Conservation (phyloP, 2,113 vertebrate genomes). For the Lathamus discolor region DNA sequence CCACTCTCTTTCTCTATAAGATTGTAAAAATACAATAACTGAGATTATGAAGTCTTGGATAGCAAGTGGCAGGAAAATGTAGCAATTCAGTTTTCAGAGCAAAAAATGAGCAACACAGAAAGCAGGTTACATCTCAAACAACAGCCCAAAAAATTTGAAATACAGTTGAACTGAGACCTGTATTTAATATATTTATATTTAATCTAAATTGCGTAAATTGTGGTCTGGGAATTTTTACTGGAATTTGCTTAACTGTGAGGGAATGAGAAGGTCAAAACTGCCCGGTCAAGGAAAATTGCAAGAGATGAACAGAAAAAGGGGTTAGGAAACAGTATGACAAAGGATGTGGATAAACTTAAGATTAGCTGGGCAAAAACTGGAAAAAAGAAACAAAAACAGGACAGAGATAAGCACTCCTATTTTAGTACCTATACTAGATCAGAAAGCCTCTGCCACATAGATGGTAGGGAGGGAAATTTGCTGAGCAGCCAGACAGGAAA, state of each 20-base stretch:
- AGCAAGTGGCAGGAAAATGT: neutral
- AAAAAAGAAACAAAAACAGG: neutral
- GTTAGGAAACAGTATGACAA: neutral
- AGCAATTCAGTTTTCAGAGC: neutral
- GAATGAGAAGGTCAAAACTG: neutral
- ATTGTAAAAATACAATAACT: neutral
- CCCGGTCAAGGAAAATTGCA: neutral
- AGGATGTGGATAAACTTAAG: neutral
- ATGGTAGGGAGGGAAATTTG: neutral
- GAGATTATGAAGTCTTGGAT: neutral
- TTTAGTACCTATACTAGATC: neutral
- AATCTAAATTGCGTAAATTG: neutral
- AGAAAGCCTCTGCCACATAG: neutral
- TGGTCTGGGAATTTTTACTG: neutral
- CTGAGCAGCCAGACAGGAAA: neutral
- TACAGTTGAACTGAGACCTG: neutral
- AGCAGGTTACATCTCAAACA: neutral
- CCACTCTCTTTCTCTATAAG: neutral
- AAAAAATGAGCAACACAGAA: neutral
- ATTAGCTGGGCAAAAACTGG: neutral
- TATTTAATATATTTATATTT: neutral
- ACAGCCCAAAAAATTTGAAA: neutral
- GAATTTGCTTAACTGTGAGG: neutral
- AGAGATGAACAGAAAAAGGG: neutral
- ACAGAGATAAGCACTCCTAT: neutral